Percentiles rank a stretch among this genome's conserved stretches.
These are phyloP conservation scores for Scortum barcoo DNA, from an alignment of 2,113 vertebrate genomes.

Conservation along the genomic window DNA sequence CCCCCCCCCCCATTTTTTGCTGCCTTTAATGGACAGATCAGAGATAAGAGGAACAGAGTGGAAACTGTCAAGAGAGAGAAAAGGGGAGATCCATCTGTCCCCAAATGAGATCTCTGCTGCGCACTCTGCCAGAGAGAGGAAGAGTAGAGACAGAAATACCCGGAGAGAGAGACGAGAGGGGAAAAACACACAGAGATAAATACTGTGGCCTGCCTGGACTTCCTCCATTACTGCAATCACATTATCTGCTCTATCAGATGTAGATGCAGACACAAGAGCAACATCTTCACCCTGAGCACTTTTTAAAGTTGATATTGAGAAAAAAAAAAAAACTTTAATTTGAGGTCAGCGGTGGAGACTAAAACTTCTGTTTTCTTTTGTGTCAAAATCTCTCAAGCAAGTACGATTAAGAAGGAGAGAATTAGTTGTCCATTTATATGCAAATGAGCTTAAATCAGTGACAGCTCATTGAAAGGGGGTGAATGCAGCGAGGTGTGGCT, in stretches of 20 bases:
- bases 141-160: constrained; percentile 17
- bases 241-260: constrained; percentile 36
- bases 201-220: neutral
- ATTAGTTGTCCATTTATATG: constrained; percentile 76
- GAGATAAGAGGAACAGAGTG: constrained; percentile 33
- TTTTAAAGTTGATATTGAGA: constrained; percentile 12
- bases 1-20: no score
- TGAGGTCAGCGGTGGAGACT: constrained; percentile 38
- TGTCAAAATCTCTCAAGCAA: constrained; percentile 45
- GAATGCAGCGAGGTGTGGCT: constrained; percentile 72
- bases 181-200: constrained; percentile 15
- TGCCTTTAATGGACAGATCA: constrained; percentile 30
- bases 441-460: constrained; percentile 76
- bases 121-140: constrained; percentile 8
- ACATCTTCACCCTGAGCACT: neutral
- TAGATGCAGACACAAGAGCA: constrained; percentile 2
- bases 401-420: constrained; percentile 54
- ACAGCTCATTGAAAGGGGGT: constrained; percentile 57
- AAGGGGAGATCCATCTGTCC: constrained; percentile 40
- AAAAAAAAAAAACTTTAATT: constrained; percentile 25
- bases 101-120: constrained; percentile 27
- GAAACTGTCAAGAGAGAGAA: constrained; percentile 32
- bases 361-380: constrained; percentile 53
- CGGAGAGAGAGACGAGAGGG: neutral
- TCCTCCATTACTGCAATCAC: constrained; percentile 25